Conservation (phyloP, 2,113 vertebrate genomes). For the Gila orcuttii region DNA sequence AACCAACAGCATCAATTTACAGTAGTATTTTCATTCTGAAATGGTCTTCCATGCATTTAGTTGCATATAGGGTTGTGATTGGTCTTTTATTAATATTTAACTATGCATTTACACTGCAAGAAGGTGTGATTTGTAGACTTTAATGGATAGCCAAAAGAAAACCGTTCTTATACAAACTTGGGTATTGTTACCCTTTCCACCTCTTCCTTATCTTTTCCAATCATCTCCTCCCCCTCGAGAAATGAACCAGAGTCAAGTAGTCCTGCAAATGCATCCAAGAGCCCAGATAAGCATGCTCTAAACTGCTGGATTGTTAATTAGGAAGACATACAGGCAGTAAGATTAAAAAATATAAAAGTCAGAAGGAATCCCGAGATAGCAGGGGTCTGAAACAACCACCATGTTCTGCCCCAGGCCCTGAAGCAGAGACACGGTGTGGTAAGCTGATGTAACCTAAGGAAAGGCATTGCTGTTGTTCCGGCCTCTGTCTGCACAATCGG, state of each 20-base stretch:
- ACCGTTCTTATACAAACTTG: neutral
- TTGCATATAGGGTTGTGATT: neutral
- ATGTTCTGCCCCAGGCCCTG: constrained; percentile 28
- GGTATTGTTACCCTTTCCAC: neutral
- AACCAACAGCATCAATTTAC: neutral
- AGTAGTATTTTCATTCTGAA: neutral
- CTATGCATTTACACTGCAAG: neutral
- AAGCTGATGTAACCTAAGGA: constrained; percentile 37
- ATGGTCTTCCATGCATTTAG: neutral
- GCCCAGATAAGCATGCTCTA: constrained; percentile 30
- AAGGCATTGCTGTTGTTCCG: neutral
- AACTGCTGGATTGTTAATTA: constrained; percentile 49
- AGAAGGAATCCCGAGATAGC: neutral
- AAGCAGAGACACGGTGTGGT: neutral
- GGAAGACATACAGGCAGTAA: constrained; percentile 12
- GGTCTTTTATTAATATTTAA: neutral
- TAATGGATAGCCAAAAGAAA: neutral
- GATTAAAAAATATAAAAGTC: neutral
- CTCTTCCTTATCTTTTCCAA: neutral
- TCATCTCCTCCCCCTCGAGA: neutral
- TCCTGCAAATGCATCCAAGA: constrained; percentile 8
- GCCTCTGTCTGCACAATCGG: neutral
- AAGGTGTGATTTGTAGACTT: neutral
- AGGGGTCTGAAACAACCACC: neutral
- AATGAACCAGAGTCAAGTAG: constrained; percentile 43